These are phyloP conservation scores for Cossypha heuglini DNA, from an alignment of 2,797 vertebrate genomes.

Conservation along the genomic window DNA sequence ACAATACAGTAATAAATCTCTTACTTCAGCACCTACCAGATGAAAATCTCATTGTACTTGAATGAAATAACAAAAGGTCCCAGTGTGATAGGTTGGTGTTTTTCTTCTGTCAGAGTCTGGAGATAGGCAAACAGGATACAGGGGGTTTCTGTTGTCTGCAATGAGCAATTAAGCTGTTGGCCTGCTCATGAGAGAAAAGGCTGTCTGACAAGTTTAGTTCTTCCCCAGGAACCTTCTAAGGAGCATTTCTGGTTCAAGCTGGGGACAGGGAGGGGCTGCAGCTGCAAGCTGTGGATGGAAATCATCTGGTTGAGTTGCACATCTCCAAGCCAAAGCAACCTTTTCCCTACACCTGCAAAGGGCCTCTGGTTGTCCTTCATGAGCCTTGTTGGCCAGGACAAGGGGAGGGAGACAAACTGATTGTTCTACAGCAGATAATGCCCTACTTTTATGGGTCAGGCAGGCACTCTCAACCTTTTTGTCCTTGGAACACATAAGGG, in stretches of 20 bases:
- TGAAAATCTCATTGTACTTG: neutral
- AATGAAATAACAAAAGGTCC: neutral
- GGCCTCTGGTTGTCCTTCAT: neutral
- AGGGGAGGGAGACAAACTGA: neutral
- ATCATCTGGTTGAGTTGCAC: neutral
- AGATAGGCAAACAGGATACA: neutral
- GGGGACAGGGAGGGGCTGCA: fast-evolving
- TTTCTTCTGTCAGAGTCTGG: neutral
- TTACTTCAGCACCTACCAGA: neutral
- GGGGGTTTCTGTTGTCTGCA: neutral
- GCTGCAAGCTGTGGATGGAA: neutral
- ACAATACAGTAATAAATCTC: neutral
- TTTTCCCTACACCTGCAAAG: neutral
- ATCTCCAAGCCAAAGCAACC: neutral
- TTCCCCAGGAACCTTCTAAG: neutral
- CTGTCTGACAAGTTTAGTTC: neutral
- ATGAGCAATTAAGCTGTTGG: neutral
- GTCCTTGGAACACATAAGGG: neutral
- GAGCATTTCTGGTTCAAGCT: neutral
- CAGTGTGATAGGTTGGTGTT: fast-evolving
- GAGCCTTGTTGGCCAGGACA: neutral
- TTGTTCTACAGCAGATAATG: neutral
- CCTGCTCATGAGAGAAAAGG: neutral
- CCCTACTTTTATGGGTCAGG: neutral
- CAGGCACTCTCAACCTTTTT: fast-evolving